These are phyloP conservation scores for Caenorhabditis sp. DNA, from an alignment of 2,888 invertebrate species.

Conservation along the genomic window DNA sequence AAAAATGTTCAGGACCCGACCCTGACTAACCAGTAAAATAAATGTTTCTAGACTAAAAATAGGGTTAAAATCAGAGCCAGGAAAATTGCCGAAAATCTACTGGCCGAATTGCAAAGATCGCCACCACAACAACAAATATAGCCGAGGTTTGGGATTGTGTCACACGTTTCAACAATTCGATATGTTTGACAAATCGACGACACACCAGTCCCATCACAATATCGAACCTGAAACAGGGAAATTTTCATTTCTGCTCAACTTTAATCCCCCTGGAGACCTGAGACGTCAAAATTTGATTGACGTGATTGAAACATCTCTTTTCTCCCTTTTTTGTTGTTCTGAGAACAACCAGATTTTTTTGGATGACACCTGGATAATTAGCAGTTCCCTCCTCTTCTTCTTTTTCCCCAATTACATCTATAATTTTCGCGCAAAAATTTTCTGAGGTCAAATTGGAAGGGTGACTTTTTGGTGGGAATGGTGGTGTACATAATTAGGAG, in stretches of 20 bases:
- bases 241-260: no score
- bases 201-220: constrained; percentile 67
- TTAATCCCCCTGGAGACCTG: background rate
- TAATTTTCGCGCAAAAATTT: background rate
- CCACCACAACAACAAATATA: constrained; percentile 67
- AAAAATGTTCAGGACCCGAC: background rate
- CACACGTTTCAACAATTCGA: constrained; percentile 63
- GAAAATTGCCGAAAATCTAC: background rate
- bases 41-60: no score
- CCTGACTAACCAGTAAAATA: no score
- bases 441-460: background rate
- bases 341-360: background rate
- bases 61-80: no score
- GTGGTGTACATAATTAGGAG: no score
- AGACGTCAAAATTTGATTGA: constrained; percentile 7
- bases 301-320: no score
- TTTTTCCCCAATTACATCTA: background rate
- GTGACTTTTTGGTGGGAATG: no score
- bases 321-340: background rate
- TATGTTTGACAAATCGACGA: constrained; percentile 69
- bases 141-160: constrained; percentile 65
- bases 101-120: constrained; percentile 43
- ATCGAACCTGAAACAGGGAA: constrained; percentile 66
- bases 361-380: constrained; percentile 6
- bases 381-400: background rate